Conservation (phyloP, 2,797 vertebrate genomes). For the Parotocinclus haroldoi region DNA sequence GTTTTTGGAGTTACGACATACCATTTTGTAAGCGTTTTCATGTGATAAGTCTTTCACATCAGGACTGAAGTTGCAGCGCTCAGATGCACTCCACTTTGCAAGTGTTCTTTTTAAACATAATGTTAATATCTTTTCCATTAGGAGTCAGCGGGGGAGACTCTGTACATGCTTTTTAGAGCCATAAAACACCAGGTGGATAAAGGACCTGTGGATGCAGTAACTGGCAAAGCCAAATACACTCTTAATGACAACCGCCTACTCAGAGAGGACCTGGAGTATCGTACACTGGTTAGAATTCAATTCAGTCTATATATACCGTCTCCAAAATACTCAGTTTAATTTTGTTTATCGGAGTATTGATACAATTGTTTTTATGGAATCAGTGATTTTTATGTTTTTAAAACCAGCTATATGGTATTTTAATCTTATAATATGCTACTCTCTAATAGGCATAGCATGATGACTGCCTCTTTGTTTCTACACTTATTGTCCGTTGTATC, state of each 20-base stretch:
- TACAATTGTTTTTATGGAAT: too few species aligned
- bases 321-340: too few species aligned
- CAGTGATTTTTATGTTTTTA: neutral
- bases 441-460: too few species aligned
- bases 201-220: constrained; percentile 92
- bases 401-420: neutral
- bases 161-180: constrained; percentile 96
- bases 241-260: constrained; percentile 79
- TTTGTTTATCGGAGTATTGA: too few species aligned
- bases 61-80: too few species aligned
- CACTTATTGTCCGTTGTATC: too few species aligned
- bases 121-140: constrained; percentile 52
- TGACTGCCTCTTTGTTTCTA: too few species aligned
- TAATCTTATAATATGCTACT: neutral
- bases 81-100: neutral
- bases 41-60: too few species aligned
- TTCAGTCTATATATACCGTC: neutral
- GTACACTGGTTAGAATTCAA: constrained; percentile 80
- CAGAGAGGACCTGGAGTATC: constrained; percentile 93
- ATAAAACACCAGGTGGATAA: constrained; percentile 99
- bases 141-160: constrained; percentile 93
- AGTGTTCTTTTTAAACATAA: neutral
- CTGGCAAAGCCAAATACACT: constrained; percentile 95
- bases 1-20: neutral
- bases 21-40: too few species aligned